phyloP scores from a whole-genome alignment of 2,797 vertebrate species.

The Simalia tracyae region DNA sequence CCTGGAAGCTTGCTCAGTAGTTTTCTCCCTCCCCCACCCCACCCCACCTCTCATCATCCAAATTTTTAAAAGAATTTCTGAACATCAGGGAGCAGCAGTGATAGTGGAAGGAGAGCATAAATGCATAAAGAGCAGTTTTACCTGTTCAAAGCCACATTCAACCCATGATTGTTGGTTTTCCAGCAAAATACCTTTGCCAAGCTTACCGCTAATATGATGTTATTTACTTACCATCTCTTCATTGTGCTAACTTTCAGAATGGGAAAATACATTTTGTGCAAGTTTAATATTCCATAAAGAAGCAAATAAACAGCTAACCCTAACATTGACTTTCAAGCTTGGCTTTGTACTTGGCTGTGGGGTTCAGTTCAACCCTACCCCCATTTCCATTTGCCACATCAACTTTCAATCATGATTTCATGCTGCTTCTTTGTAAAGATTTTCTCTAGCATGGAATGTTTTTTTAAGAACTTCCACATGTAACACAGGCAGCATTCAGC shows the following conservation, averaged over 20 bases:
- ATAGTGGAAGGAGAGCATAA: neutral
- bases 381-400: neutral
- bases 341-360: neutral
- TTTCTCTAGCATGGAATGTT: neutral
- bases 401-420: neutral
- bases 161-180: neutral
- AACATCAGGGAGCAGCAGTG: neutral
- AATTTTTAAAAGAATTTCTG: neutral
- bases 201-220: neutral
- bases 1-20: neutral
- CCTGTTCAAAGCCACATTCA: neutral
- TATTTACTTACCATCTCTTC: fast-evolving
- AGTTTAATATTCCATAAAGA: neutral
- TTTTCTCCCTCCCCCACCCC: neutral
- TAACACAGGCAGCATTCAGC: neutral
- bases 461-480: neutral
- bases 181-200: neutral
- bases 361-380: neutral
- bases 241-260: neutral
- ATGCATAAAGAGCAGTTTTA: neutral
- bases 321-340: neutral
- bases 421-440: neutral
- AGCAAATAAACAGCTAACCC: neutral
- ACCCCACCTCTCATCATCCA: too few relatives aligned
- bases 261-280: neutral